A percentile compares a stretch with the other conserved stretches of the same genome.
Evolutionary conservation across 2,888 invertebrate genomes (phyloP).

Genomic region (Graphium colonna): DNA sequence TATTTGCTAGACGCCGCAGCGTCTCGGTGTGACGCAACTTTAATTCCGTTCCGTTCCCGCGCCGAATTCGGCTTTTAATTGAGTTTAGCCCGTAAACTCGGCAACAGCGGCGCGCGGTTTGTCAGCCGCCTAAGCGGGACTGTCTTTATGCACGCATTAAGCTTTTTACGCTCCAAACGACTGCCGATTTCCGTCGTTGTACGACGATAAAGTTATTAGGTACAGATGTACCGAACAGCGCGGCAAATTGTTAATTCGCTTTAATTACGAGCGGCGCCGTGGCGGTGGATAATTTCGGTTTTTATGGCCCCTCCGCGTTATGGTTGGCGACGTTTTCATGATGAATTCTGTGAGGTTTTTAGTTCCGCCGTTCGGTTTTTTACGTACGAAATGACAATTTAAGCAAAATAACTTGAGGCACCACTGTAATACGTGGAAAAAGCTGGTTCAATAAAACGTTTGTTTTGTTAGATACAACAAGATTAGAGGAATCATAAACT

Average conservation of each 20-base stretch:
- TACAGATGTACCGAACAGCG: constrained; percentile 61
- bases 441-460: background rate
- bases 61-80: constrained; percentile 69
- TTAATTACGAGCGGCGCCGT: constrained; percentile 63
- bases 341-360: constrained; percentile 60
- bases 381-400: constrained; percentile 30
- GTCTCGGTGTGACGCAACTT: constrained; percentile 59
- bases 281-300: constrained; percentile 59
- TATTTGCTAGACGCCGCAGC: constrained; percentile 36
- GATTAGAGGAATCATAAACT: no score
- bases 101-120: constrained; percentile 50
- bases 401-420: constrained; percentile 30
- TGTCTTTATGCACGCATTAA: constrained; percentile 48
- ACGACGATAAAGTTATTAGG: constrained; percentile 64
- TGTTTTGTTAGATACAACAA: no score
- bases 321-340: constrained; percentile 63
- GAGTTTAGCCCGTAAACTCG: constrained; percentile 59
- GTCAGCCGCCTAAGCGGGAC: constrained; percentile 53
- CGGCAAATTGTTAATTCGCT: constrained; percentile 66
- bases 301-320: constrained; percentile 61
- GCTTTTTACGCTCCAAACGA: constrained; percentile 41
- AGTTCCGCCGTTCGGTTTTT: constrained; percentile 33
- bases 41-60: constrained; percentile 59
- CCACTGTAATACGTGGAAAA: background rate
- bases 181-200: constrained; percentile 45